Percentiles rank a stretch among this genome's conserved stretches.
Evolutionary conservation across 2,888 invertebrate genomes (phyloP).

Genomic region (Tigriopus californicus): DNA sequence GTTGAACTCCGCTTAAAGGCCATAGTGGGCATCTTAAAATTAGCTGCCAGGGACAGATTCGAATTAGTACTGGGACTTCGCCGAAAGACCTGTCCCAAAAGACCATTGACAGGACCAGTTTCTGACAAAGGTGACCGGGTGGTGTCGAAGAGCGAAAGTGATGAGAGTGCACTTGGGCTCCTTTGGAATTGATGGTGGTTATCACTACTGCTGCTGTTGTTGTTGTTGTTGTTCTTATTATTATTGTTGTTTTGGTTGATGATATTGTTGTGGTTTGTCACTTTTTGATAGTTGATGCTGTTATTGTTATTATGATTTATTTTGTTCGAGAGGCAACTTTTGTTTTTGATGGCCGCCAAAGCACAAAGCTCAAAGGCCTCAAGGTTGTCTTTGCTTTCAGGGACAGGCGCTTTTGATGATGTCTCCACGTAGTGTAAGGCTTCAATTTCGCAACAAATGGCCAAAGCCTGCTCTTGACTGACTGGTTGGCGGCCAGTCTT

Average conservation of each 20-base stretch:
- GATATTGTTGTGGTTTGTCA: too few species aligned
- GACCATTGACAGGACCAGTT: too few species aligned
- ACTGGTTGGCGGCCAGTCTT: constrained; percentile 37
- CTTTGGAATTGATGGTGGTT: too few species aligned
- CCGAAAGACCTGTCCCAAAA: not conserved
- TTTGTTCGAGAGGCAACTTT: not conserved
- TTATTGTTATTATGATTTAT: not conserved
- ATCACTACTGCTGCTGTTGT: too few species aligned
- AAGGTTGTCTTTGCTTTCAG: constrained; percentile 33
- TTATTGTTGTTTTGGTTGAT: too few species aligned
- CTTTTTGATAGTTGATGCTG: too few species aligned
- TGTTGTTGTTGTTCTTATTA: too few species aligned
- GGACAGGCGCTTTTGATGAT: constrained; percentile 38
- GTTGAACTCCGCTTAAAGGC: too few species aligned
- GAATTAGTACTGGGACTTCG: constrained; percentile 11
- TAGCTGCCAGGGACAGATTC: not conserved
- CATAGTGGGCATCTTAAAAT: too few species aligned
- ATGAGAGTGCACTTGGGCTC: too few species aligned
- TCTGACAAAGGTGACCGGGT: too few species aligned
- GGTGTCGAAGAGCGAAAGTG: too few species aligned
- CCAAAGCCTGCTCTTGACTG: constrained; percentile 42
- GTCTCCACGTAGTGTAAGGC: constrained; percentile 47
- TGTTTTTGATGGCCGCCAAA: constrained; percentile 32
- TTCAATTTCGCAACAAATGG: constrained; percentile 41
- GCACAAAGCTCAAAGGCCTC: constrained; percentile 48